Base-by-base conservation (phyloP, 2,797 vertebrate genomes). In the Cyprinella venusta region DNA sequence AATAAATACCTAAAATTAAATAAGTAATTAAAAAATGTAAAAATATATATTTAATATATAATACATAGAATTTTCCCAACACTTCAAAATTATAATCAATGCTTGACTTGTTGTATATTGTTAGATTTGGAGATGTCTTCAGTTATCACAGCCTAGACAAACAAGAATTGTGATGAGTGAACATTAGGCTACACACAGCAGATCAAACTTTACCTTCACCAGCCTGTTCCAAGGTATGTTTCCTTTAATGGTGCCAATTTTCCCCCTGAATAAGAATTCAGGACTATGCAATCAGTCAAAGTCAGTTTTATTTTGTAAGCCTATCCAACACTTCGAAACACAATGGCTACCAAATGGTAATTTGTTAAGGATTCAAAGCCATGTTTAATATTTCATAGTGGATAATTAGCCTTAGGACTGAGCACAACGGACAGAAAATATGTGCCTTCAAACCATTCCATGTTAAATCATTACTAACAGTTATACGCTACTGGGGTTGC, bases 211-310 rank as follows among this genome's bases (percentile, higher is more conserved):
- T 87, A 88, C 30, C 1, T 76, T 50, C 86, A 85, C 91, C 84
- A 76, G 90, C 87, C 89, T 76, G 21, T 91, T 92, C 90, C 90
- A 87, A 92, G 91, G 89, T 94, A 90, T 90, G 90, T 87, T 83
- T 90, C 65, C 86, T 90, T 88, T 82, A 59, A 91, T 90, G 89
- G 86, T 88, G 91, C 86, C 94, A 94, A 92, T 96, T 94, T 95
- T 95, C 91, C 85, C 89, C 92, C 91, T 91, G 89, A 88, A 92
- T 93, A 87, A 89, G 87, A 95, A 91, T 61, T 86, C 87, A 90
- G 92, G 87, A 90, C 87, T 59, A 84, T 50, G 45, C 76, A 90
- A 93, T 95, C 94, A 96, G 94, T 95, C 93, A 96, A 93, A 93
- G 90, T 91, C 89, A 79, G 70, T 76, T 85, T 84, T 76, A 89